Percentiles rank a stretch among this genome's conserved stretches.
These are phyloP conservation scores for Heliconius aoede DNA, from an alignment of 2,888 invertebrate genomes.

Conservation along the genomic window DNA sequence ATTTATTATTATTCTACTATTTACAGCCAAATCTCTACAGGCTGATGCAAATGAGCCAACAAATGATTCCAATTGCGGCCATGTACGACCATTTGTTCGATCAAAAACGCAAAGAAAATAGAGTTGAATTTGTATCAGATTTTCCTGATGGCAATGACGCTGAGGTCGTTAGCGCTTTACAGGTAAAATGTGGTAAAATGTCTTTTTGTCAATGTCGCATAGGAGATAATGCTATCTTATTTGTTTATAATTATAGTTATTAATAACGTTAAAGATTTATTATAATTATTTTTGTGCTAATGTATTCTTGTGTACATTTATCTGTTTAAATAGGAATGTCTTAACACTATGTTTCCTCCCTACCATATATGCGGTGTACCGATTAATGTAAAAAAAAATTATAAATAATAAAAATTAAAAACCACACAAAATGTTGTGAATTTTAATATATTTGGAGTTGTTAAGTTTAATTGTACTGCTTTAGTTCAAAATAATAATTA, in stretches of 20 bases:
- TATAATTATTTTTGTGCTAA: neutral
- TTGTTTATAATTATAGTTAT: neutral
- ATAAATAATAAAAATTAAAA: no score
- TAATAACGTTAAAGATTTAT: neutral
- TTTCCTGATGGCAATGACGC: conserved; percentile 94
- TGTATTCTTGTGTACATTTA: neutral
- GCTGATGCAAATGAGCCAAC: conserved; percentile 93
- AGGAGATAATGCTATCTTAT: neutral
- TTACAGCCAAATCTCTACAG: conserved; percentile 93
- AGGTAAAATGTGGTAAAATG: conserved; percentile 75
- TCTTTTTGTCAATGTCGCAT: conserved; percentile 3
- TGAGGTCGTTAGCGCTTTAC: conserved; percentile 94
- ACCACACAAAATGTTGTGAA: neutral
- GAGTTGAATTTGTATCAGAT: conserved; percentile 95
- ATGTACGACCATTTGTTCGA: conserved; percentile 93
- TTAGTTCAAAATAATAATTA: neutral
- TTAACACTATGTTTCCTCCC: no score
- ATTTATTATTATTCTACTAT: no score
- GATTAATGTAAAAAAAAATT: no score
- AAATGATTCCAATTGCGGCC: conserved; percentile 91
- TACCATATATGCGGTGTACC: no score
- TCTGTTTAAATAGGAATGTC: neutral
- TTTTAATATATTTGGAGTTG: neutral
- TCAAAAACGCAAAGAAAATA: conserved; percentile 88
- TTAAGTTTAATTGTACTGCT: neutral